Base-by-base conservation (phyloP, 2,113 vertebrate species). In the Erythrocercus mccallii region DNA sequence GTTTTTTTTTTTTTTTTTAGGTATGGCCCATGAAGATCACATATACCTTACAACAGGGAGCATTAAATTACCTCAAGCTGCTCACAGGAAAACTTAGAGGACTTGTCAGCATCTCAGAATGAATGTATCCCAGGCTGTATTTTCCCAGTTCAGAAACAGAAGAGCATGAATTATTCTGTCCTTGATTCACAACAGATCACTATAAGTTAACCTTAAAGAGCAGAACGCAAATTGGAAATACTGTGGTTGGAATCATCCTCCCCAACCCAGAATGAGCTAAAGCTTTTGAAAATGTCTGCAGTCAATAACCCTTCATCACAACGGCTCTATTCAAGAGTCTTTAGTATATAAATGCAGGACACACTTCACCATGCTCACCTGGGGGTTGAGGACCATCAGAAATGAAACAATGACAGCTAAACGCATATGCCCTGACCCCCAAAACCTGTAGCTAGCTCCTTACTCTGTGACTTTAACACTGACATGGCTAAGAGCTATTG, bases 71-170 rank as follows among this genome's bases (percentile, higher is more conserved):
- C 87, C 69, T 90, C 44, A 4, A 86, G 47, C 64, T 93, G 82
- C 76, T 84, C 93, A 81, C 48, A 95, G 53, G 60, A 54, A 64
- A 92, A 95, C 47, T 90, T 45, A 92, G 58, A 88, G 64, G 44
- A 83, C 48, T 86, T 81, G 60, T 83, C 81, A 88, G 44, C 74
- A 90, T 70, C 92, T 90, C 71, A 83, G 82, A 88, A 86, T 33
- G 35, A 88, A 84, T 44, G 76, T 16, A 93, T 48, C 35, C 69
- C 53, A 74, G 73, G 38, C n/a, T 93, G 82, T 42, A 27, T 51
- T 86, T 66, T 77, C 68, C 20, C 82, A 81, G 18, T 74, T 95
- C 18, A 35, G 79, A 84, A 71, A 81, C 24, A 81, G 53, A 77
- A 91, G 28, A 92, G 51, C 8, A 6, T 51, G 44, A 86, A 66